Percentiles rank a stretch among this genome's conserved stretches.
phyloP scores from a whole-genome alignment of 2,888 invertebrate genomes.

The Melikaiella ostensackeni region DNA sequence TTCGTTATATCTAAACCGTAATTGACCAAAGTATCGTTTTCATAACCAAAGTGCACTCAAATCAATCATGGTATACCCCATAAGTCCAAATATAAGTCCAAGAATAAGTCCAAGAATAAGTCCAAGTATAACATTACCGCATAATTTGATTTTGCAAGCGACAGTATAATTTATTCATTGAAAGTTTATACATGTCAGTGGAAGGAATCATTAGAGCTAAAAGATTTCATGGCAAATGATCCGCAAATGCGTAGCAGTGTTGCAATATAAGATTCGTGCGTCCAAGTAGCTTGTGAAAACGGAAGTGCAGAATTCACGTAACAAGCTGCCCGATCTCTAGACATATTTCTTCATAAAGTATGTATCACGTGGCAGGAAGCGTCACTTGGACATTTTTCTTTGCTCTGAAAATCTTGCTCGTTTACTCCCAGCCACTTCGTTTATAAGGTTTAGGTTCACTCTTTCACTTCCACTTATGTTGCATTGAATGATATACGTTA shows the following conservation, averaged over 20 bases:
- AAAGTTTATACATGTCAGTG: conserved; percentile 16
- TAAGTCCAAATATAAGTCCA: background rate
- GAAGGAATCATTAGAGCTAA: conserved; percentile 11
- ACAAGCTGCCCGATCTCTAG: conserved; percentile 41
- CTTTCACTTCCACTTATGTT: background rate
- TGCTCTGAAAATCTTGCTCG: background rate
- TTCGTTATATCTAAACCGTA: background rate
- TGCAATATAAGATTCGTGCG: conserved; percentile 25
- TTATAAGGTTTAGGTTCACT: background rate
- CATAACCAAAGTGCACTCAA: background rate
- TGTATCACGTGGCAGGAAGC: conserved; percentile 21
- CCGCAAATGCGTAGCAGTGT: conserved; percentile 38
- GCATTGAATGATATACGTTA: background rate
- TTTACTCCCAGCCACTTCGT: background rate
- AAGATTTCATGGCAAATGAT: conserved; percentile 35
- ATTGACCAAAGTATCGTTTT: background rate
- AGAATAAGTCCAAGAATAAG: too few species aligned
- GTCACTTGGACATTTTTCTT: conserved; percentile 16
- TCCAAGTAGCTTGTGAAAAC: conserved; percentile 48
- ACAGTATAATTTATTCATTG: background rate
- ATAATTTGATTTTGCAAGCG: background rate
- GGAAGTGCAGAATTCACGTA: conserved; percentile 56
- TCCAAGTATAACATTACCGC: background rate
- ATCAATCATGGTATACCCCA: background rate
- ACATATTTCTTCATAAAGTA: conserved; percentile 34